Conservation (phyloP, 2,797 vertebrate genomes). For the Halcyon leucocephala region DNA sequence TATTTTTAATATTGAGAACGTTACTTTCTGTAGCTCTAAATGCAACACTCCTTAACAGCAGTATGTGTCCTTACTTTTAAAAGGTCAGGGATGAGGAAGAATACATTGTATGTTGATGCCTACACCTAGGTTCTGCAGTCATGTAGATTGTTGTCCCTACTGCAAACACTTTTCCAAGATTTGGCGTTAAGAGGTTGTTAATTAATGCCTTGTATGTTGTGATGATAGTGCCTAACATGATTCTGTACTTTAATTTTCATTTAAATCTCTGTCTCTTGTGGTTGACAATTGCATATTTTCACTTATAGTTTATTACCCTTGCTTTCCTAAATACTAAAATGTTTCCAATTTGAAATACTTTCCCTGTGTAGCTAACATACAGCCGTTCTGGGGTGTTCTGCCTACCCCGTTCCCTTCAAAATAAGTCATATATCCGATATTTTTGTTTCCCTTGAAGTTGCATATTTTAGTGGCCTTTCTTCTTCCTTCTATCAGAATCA, state of each 20-base stretch:
- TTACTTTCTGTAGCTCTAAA: not conserved
- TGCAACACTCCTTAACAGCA: not conserved
- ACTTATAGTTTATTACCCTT: not conserved
- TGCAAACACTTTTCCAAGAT: not conserved
- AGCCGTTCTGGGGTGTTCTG: not conserved
- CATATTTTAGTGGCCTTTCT: not conserved
- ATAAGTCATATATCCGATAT: not conserved
- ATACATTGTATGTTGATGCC: not conserved
- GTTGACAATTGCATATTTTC: not conserved
- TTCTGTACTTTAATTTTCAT: not conserved
- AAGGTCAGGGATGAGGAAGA: not conserved
- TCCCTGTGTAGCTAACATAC: not conserved
- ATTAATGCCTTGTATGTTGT: not conserved
- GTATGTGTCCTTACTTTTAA: not conserved
- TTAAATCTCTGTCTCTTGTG: not conserved
- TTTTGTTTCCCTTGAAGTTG: not conserved
- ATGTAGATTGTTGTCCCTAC: accelerated
- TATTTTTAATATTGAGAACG: not conserved
- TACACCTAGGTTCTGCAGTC: not conserved
- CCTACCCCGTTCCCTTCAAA: not conserved
- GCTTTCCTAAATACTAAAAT: not conserved
- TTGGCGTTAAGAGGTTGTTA: not conserved
- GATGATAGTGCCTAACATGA: not conserved
- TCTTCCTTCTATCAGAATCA: not conserved
- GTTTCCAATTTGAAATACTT: not conserved